These are phyloP conservation scores for Psettodes erumei DNA, from an alignment of 2,113 vertebrate species.

Conservation along the genomic window DNA sequence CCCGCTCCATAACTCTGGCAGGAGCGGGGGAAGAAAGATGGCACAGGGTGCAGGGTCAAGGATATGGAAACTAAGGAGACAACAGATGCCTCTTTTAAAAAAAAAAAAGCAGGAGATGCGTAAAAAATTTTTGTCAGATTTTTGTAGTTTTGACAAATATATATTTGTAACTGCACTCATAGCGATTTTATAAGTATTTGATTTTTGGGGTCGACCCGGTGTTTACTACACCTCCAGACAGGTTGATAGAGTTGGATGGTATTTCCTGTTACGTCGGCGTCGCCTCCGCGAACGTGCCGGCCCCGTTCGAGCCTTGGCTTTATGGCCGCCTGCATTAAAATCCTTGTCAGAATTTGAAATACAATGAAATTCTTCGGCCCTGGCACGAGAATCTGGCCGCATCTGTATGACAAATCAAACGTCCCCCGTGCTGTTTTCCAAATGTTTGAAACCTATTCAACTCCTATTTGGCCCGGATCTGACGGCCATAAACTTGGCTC, in stretches of 20 bases:
- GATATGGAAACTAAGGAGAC: conserved; percentile 50
- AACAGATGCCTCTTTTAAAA: conserved; percentile 50
- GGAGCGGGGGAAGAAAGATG: conserved; percentile 70
- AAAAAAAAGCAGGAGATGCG: not conserved
- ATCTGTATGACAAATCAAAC: conserved; percentile 73
- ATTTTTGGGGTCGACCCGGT: not conserved
- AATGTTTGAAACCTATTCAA: conserved; percentile 78
- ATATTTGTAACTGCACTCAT: not conserved
- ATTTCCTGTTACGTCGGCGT: conserved; percentile 1
- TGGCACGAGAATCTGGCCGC: conserved; percentile 53
- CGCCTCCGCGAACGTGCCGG: conserved; percentile 29
- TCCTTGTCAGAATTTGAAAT: conserved; percentile 43
- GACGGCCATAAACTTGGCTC: conserved; percentile 76
- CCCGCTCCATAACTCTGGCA: conserved; percentile 71
- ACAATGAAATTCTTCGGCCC: conserved; percentile 55
- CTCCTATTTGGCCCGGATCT: conserved; percentile 74
- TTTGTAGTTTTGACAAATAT: not conserved
- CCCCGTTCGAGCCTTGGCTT: conserved; percentile 17
- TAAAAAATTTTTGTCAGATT: too few species aligned
- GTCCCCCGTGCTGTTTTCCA: conserved; percentile 66
- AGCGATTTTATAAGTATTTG: not conserved
- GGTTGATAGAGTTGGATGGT: not conserved
- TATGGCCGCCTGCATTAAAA: conserved; percentile 32
- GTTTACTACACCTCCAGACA: not conserved
- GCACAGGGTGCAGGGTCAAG: conserved; percentile 64